A percentile compares a stretch with the other conserved stretches of the same genome.
These are phyloP conservation scores for Hydraecia micacea DNA, from an alignment of 2,888 invertebrate species.

Conservation along the genomic window DNA sequence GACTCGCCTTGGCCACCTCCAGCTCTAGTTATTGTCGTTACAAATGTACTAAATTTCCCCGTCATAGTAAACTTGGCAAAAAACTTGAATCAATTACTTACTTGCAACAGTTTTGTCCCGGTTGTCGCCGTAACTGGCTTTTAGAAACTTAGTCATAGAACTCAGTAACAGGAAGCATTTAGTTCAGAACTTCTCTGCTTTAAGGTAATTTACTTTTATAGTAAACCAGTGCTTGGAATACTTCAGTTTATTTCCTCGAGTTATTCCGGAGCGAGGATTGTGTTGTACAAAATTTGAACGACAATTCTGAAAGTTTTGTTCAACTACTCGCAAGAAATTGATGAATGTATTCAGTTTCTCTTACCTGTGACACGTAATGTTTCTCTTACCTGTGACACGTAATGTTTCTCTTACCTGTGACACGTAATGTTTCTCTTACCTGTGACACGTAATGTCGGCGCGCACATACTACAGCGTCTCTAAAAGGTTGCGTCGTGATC, in stretches of 20 bases:
- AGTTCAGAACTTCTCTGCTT: not conserved
- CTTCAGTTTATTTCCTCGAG: conserved; percentile 12
- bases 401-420: too few species aligned
- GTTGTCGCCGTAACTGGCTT: not conserved
- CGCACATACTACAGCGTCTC: too few species aligned
- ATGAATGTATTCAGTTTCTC: not conserved
- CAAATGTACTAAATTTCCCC: not conserved
- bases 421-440: too few species aligned
- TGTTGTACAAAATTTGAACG: conserved; percentile 6
- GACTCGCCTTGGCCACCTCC: not conserved
- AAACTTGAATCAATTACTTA: conserved; percentile 8
- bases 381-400: not conserved
- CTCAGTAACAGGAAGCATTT: conserved; percentile 2
- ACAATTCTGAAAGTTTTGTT: too few species aligned
- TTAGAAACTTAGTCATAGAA: conserved; percentile 5
- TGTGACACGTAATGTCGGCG: not conserved
- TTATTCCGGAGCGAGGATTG: not conserved
- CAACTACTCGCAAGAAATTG: not conserved
- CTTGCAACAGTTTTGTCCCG: not conserved
- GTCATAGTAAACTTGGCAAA: not conserved
- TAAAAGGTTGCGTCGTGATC: not conserved
- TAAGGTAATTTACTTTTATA: conserved; percentile 13
- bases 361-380: not conserved
- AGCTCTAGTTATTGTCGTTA: not conserved
- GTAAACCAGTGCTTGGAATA: not conserved